Percentiles rank a stretch among this genome's conserved stretches.
Conservation (phyloP, 2,888 invertebrate genomes). For the Ctenicera cuprea region DNA sequence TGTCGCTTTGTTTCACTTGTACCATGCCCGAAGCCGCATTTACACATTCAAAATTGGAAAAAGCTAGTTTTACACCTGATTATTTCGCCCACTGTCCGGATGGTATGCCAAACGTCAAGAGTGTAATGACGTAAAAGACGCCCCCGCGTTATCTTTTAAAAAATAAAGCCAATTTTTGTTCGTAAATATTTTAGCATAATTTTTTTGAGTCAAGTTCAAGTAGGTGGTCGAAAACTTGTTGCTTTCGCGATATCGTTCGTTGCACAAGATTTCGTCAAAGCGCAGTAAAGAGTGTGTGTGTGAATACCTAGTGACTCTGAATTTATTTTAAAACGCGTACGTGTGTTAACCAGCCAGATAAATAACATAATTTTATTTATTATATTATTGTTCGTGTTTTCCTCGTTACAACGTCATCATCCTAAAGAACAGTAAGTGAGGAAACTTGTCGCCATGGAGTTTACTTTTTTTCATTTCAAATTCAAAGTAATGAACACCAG, state of each 20-base stretch:
- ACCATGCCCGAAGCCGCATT: slow-evolving; percentile 24
- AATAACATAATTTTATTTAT: background rate
- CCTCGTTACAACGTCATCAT: background rate
- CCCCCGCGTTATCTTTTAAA: slow-evolving; percentile 60
- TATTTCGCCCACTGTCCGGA: slow-evolving; percentile 57
- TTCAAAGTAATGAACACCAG: no score
- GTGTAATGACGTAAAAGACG: slow-evolving; percentile 61
- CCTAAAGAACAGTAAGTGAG: slow-evolving; percentile 10
- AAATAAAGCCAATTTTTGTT: slow-evolving; percentile 51
- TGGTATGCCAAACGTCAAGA: slow-evolving; percentile 64
- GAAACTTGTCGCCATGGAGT: background rate
- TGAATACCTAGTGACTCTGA: slow-evolving; percentile 1
- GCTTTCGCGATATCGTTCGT: slow-evolving; percentile 24
- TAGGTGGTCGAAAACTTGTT: slow-evolving; percentile 46
- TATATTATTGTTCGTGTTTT: background rate
- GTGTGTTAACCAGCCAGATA: background rate
- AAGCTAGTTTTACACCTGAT: slow-evolving; percentile 57
- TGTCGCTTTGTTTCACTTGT: slow-evolving; percentile 35
- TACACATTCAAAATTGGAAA: slow-evolving; percentile 44
- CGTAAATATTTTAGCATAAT: slow-evolving; percentile 45
- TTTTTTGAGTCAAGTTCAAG: slow-evolving; percentile 51
- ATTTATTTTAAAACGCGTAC: slow-evolving; percentile 19
- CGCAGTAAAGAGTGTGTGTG: background rate
- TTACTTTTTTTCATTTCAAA: no score
- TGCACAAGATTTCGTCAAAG: slow-evolving; percentile 18